A percentile compares a stretch with the other conserved stretches of the same genome.
These are phyloP conservation scores for Maniola hyperantus DNA, from an alignment of 2,888 invertebrate genomes.

Conservation along the genomic window DNA sequence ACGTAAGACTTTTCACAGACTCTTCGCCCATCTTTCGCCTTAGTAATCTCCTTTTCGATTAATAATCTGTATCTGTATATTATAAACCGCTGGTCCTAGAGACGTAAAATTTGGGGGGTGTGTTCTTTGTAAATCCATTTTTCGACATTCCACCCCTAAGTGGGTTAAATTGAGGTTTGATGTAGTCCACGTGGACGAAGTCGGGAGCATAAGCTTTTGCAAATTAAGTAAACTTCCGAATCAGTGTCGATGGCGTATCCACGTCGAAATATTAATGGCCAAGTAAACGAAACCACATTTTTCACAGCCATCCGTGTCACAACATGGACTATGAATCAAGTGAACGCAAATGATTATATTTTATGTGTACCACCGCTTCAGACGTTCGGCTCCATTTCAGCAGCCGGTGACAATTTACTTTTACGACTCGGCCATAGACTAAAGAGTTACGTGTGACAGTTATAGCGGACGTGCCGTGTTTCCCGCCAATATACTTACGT, in stretches of 20 bases:
- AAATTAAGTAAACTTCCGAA: neutral
- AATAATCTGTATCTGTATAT: no score
- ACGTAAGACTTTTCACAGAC: no score
- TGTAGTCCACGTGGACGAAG: no score
- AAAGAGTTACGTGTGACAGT: conserved; percentile 80
- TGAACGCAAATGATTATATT: conserved; percentile 49
- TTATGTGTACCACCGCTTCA: conserved; percentile 62
- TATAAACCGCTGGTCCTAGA: no score
- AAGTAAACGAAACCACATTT: conserved; percentile 66
- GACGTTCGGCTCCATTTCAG: conserved; percentile 58
- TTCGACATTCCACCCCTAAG: no score
- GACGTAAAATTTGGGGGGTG: no score
- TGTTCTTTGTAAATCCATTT: no score
- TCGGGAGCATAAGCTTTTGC: no score
- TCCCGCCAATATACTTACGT: conserved; percentile 60
- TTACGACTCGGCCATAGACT: conserved; percentile 74
- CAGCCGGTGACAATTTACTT: conserved; percentile 81
- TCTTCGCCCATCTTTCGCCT: no score
- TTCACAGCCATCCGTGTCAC: conserved; percentile 55
- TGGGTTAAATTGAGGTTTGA: no score
- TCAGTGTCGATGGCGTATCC: neutral
- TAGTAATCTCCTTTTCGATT: no score
- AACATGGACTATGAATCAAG: conserved; percentile 65
- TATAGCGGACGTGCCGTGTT: conserved; percentile 73
- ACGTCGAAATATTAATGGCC: conserved; percentile 19